phyloP scores from a whole-genome alignment of 2,113 vertebrate genomes.

The Rhodinocichla rosea region DNA sequence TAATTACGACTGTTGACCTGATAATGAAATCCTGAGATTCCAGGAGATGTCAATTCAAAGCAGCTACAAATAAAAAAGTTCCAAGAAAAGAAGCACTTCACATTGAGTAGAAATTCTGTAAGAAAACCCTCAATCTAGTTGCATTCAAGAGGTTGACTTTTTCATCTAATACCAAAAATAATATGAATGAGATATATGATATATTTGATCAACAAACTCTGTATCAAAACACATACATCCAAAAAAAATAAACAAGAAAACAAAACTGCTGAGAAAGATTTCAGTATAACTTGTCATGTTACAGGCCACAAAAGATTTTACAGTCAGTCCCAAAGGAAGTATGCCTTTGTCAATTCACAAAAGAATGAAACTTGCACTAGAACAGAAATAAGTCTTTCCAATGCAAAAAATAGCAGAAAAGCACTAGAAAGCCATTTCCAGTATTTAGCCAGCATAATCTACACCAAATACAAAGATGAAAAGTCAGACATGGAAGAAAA shows the following conservation, averaged over 20 bases:
- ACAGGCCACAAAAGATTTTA: not conserved
- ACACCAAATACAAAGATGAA: not conserved
- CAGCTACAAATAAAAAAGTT: not conserved
- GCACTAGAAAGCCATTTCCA: not conserved
- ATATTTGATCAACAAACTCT: not conserved
- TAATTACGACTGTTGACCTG: not conserved
- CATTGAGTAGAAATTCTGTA: not conserved
- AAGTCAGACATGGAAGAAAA: not conserved
- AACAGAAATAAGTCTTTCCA: not conserved
- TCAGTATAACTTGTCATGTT: not conserved
- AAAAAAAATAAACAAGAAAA: not conserved
- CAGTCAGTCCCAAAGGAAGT: not conserved
- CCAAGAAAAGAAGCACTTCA: not conserved
- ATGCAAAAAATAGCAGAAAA: not conserved
- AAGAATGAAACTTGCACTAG: not conserved
- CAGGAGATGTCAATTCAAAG: not conserved
- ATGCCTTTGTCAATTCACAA: not conserved
- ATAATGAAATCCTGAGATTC: not conserved
- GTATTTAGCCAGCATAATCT: not conserved
- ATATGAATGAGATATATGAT: not conserved
- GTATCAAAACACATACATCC: not conserved
- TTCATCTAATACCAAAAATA: not conserved
- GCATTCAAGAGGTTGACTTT: not conserved
- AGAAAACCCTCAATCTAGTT: not conserved
- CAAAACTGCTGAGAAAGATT: not conserved